These are phyloP conservation scores for Conopomorpha cramerella DNA, from an alignment of 1,140 invertebrate genomes.

Conservation along the genomic window DNA sequence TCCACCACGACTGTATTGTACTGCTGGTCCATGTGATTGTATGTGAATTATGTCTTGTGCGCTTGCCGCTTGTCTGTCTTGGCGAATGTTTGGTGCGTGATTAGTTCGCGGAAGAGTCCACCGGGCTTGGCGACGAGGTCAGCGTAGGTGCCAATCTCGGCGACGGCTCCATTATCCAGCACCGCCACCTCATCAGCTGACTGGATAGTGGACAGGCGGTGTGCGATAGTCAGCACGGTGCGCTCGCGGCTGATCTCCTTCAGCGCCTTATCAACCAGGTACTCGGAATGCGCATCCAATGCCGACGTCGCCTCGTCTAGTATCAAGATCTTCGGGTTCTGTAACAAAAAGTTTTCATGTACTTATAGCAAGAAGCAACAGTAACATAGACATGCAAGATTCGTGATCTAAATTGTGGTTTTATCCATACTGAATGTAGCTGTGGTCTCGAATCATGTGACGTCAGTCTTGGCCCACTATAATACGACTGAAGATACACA, in stretches of 20 bases:
- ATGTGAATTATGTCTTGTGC: constrained; percentile 14
- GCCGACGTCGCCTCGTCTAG: constrained; percentile 92
- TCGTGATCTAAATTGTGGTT: no score
- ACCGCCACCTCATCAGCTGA: constrained; percentile 92
- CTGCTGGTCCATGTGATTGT: no score
- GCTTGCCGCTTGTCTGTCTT: constrained; percentile 16
- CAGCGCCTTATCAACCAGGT: constrained; percentile 83
- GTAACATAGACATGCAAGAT: no score
- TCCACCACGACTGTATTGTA: no score
- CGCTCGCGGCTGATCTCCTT: constrained; percentile 78
- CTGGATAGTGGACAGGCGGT: constrained; percentile 89
- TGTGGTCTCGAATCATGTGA: no score
- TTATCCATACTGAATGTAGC: no score
- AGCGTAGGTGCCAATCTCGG: constrained; percentile 81
- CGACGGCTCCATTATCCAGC: constrained; percentile 78
- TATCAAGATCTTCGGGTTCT: constrained; percentile 84
- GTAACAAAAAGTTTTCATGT: constrained; percentile 39
- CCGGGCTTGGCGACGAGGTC: constrained; percentile 35
- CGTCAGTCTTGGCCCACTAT: no score
- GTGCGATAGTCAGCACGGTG: constrained; percentile 92
- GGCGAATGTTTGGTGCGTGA: constrained; percentile 35
- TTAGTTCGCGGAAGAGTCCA: constrained; percentile 40
- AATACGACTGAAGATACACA: no score
- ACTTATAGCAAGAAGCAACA: no score
- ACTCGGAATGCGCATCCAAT: constrained; percentile 88